Evolutionary conservation across 2,888 invertebrate genomes (phyloP), one percentile per base, ranked within the genome.

Genomic region (Microplitis manilae): DNA sequence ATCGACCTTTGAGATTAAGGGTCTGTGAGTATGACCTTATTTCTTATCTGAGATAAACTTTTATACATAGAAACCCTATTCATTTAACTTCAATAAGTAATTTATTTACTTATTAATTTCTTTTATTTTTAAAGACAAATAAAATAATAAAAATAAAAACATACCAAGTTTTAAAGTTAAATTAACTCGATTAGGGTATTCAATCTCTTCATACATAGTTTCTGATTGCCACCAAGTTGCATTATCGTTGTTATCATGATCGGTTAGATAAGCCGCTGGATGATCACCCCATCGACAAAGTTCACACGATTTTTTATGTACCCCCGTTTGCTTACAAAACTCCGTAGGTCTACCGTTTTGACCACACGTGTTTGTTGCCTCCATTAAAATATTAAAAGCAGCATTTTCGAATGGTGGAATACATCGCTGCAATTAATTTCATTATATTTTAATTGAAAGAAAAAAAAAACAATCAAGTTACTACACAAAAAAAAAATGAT

Each of bases 171-270:
- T 93, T 41, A 99, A 91, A 0, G 98, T 98, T 80, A 99, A 92
- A 90, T 98, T 98, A 84, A 99, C 98, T 90, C 95, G 95, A 86
- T 94, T 95, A 0, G 98, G 97, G 88, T 95, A 96, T 89, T 97
- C 96, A 76, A 98, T 94, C 39, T 95, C 96, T 86, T 99, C 97
- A 86, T 93, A 93, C 97, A 99, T 98, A 2, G 99, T 99, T 89
- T 98, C 98, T 0, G 98, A 98, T 89, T 98, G 98, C 98, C 98
- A 98, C 97, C 97, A 98, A 0, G 98, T 97, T 82, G 95, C 95
- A 87, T 96, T 96, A 83, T 96, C 95, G 80, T 95, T 94, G 88
- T 96, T 96, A 88, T 98, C 96, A 85, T 93, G 93, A 90, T 99
- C 99, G 2, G 98, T 99, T 84, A 99, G 92, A 90, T 93, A 96